Conservation (phyloP, 2,113 vertebrate genomes). For the Nannospalax galili region DNA sequence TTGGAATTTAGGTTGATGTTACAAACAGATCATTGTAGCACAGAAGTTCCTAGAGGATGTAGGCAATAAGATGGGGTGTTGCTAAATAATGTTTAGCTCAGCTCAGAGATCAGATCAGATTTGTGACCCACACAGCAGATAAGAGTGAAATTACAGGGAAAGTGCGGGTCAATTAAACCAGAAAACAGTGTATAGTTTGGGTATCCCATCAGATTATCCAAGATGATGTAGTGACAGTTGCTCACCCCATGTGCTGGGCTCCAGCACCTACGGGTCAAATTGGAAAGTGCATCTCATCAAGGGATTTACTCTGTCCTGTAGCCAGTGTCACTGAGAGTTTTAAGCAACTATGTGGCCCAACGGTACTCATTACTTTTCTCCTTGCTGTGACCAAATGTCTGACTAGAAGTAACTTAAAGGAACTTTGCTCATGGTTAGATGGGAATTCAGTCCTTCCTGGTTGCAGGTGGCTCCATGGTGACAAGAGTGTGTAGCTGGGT, state of each 20-base stretch:
- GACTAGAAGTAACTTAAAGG: neutral
- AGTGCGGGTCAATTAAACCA: neutral
- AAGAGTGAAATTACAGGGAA: neutral
- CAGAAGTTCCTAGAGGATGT: neutral
- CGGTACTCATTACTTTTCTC: neutral
- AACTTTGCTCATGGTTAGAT: neutral
- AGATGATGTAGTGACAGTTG: neutral
- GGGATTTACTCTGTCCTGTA: neutral
- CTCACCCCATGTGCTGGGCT: neutral
- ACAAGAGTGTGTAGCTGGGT: too few species aligned
- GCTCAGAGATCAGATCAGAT: neutral
- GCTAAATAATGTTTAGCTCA: neutral
- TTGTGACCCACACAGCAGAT: neutral
- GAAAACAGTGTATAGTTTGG: neutral
- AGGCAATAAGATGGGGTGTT: neutral
- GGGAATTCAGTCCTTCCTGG: neutral
- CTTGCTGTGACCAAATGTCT: neutral
- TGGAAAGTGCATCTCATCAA: neutral
- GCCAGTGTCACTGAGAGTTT: neutral
- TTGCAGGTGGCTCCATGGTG: neutral
- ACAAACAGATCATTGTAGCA: constrained; percentile 44
- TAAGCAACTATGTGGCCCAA: neutral
- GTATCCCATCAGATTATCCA: neutral
- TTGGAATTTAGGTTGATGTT: constrained; percentile 34
- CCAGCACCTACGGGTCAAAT: neutral